Percentiles rank a stretch among this genome's conserved stretches.
Conservation (phyloP, 2,113 vertebrate species). For the Oceanites oceanicus region DNA sequence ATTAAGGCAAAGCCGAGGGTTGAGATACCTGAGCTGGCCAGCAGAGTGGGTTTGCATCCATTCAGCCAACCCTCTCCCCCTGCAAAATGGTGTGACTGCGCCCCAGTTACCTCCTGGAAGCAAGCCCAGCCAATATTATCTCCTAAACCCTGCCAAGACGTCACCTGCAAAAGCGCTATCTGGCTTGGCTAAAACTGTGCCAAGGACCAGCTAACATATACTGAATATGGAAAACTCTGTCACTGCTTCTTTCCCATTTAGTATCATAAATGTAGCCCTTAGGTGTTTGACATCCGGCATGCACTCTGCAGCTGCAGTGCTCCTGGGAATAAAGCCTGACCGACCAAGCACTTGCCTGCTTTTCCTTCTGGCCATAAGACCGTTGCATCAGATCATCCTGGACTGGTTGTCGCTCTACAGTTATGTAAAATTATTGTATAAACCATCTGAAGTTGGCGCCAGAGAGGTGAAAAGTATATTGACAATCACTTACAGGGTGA, state of each 20-base stretch:
- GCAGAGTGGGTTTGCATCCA: neutral
- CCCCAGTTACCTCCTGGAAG: neutral
- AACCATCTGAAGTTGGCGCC: neutral
- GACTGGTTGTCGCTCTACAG: neutral
- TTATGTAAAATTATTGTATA: neutral
- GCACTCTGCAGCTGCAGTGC: fast-evolving
- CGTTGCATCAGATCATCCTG: neutral
- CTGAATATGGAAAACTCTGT: neutral
- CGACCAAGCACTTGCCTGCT: neutral
- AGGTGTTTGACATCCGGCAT: neutral
- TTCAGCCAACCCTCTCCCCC: fast-evolving
- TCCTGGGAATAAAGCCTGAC: neutral
- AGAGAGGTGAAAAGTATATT: neutral
- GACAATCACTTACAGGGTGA: neutral
- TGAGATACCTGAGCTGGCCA: neutral
- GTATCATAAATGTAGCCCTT: neutral
- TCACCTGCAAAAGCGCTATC: neutral
- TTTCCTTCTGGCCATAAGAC: neutral
- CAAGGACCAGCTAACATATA: neutral
- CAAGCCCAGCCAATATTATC: neutral
- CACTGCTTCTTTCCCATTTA: neutral
- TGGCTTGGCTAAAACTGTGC: neutral
- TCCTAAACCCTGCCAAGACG: neutral
- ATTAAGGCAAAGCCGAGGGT: neutral
- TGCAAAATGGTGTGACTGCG: neutral